These are phyloP conservation scores for Melopsittacus undulatus DNA, from an alignment of 2,797 vertebrate species.

Conservation along the genomic window DNA sequence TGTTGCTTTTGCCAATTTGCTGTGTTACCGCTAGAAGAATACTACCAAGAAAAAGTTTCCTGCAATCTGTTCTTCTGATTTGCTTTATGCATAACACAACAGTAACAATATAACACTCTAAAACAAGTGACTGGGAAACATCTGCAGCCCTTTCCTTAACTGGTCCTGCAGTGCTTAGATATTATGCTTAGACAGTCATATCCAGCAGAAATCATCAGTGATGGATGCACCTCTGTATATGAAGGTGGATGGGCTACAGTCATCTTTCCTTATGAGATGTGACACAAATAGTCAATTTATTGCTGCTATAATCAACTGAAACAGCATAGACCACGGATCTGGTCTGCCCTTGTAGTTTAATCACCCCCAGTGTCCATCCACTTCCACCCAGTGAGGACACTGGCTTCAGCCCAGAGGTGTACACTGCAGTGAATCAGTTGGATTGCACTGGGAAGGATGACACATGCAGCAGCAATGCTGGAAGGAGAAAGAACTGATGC, in stretches of 20 bases:
- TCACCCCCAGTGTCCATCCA: background rate
- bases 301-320: background rate
- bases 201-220: background rate
- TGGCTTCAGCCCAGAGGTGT: background rate
- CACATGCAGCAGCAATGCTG: background rate
- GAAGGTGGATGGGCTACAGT: background rate
- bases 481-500: background rate
- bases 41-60: conserved; percentile 9
- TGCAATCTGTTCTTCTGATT: background rate
- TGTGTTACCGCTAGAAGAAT: background rate
- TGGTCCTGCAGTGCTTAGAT: background rate
- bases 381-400: background rate
- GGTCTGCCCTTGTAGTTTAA: background rate
- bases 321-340: background rate
- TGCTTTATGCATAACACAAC: background rate
- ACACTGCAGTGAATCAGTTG: accelerated
- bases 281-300: background rate
- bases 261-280: background rate
- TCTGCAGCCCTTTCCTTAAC: background rate
- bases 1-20: background rate
- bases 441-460: background rate
- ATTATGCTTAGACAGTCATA: background rate
- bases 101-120: background rate
- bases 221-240: background rate
- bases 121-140: background rate